Conservation (phyloP, 1,140 invertebrate species). For the Gryon sp. region DNA sequence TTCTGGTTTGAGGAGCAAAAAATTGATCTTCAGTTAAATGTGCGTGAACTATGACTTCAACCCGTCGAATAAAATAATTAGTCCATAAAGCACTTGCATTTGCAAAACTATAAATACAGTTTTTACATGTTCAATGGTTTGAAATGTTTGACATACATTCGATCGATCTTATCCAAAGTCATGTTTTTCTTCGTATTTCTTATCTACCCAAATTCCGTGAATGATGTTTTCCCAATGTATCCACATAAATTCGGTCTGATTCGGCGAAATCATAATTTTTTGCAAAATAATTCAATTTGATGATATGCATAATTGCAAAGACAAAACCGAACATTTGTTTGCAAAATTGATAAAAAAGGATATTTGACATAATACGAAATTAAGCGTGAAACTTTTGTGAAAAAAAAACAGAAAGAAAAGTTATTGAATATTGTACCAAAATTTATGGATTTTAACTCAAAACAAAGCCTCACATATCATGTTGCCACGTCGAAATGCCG, state of each 20-base stretch:
- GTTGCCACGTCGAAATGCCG: constrained; percentile 35
- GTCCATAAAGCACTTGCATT: neutral
- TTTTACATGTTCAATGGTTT: constrained; percentile 31
- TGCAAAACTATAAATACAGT: neutral
- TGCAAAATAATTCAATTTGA: neutral
- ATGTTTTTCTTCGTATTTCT: no score
- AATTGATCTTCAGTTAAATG: no score
- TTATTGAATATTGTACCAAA: constrained; percentile 36
- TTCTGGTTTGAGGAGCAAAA: no score
- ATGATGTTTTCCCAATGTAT: no score
- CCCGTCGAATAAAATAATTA: constrained; percentile 37
- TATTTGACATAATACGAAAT: no score
- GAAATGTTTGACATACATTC: no score
- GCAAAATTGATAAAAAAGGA: no score
- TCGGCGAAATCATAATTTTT: neutral
- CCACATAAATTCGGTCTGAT: constrained; percentile 31
- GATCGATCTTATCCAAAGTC: no score
- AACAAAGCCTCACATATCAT: constrained; percentile 60
- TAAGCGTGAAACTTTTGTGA: no score
- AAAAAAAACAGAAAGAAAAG: constrained; percentile 15
- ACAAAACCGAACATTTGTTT: no score
- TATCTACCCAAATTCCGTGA: no score
- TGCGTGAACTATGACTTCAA: no score
- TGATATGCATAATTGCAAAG: neutral
- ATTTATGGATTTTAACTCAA: constrained; percentile 44